A percentile compares a stretch with the other conserved stretches of the same genome.
These are phyloP conservation scores for Bombyx mandarina DNA, from an alignment of 1,140 invertebrate genomes.

Conservation along the genomic window DNA sequence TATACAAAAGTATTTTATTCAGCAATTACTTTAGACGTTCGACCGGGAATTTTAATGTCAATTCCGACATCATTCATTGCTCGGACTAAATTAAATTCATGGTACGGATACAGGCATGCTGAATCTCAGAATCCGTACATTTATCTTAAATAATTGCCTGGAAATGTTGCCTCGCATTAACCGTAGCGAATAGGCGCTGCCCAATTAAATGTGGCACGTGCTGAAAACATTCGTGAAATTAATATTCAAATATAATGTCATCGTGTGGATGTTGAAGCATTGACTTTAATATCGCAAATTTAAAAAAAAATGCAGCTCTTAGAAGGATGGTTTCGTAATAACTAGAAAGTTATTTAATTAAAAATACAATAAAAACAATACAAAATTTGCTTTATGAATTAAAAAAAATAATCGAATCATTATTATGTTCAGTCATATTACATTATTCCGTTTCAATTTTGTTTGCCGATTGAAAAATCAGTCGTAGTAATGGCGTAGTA, in stretches of 20 bases:
- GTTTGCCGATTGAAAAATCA: too few species aligned
- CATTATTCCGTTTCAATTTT: too few species aligned
- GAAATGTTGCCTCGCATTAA: slow-evolving; percentile 38
- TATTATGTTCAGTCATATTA: too few species aligned
- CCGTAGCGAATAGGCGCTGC: slow-evolving; percentile 36
- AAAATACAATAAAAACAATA: too few species aligned
- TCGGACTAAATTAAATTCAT: slow-evolving; percentile 60
- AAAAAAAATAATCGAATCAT: too few species aligned
- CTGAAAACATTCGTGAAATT: slow-evolving; percentile 37
- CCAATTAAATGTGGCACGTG: slow-evolving; percentile 46
- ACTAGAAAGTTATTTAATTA: too few species aligned
- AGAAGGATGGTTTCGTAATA: too few species aligned
- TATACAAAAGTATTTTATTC: slow-evolving; percentile 68
- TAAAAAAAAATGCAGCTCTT: too few species aligned
- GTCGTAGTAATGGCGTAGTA: slow-evolving; percentile 8
- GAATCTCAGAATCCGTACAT: slow-evolving; percentile 21
- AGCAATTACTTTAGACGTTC: slow-evolving; percentile 68
- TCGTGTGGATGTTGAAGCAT: slow-evolving; percentile 3
- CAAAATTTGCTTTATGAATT: too few species aligned
- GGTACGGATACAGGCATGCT: slow-evolving; percentile 14
- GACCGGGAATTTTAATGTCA: slow-evolving; percentile 65
- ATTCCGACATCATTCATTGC: slow-evolving; percentile 64
- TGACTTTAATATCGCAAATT: too few species aligned
- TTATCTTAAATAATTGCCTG: slow-evolving; percentile 52
- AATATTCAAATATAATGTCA: slow-evolving; percentile 25